These are phyloP conservation scores for Nemoura dubitans DNA, from an alignment of 2,888 invertebrate species.

Conservation along the genomic window DNA sequence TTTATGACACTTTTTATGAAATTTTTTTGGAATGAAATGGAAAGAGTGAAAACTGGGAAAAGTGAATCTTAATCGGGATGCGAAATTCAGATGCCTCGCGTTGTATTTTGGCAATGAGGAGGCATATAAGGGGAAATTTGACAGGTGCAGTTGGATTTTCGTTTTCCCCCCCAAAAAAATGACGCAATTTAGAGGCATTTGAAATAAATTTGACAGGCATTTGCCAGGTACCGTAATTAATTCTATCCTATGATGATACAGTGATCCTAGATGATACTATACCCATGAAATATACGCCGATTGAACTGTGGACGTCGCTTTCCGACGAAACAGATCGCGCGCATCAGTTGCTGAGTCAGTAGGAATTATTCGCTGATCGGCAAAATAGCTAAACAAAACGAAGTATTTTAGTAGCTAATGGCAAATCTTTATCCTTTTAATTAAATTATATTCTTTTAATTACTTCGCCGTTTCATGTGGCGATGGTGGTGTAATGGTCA, in stretches of 20 bases:
- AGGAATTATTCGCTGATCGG: too few species aligned
- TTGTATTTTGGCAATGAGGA: not conserved
- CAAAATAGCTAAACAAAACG: too few species aligned
- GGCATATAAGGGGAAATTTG: not conserved
- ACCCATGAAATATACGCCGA: too few species aligned
- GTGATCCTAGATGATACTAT: too few species aligned
- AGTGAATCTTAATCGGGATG: not conserved
- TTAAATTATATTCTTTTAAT: too few species aligned
- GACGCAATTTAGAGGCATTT: not conserved
- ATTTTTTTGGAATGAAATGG: not conserved
- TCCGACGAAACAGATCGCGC: too few species aligned
- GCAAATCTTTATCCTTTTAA: too few species aligned
- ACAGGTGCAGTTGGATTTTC: not conserved
- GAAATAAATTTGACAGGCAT: not conserved
- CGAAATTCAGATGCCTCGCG: not conserved
- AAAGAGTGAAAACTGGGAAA: not conserved
- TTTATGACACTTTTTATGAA: not conserved
- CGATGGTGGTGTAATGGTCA: not conserved
- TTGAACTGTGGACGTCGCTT: too few species aligned
- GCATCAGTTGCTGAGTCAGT: too few species aligned
- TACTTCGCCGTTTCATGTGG: not conserved
- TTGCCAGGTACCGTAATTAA: not conserved
- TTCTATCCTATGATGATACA: too few species aligned
- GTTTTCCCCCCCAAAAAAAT: not conserved
- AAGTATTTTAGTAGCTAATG: too few species aligned